These are phyloP conservation scores for Acholoe squamosa DNA, from an alignment of 2,888 invertebrate species.

Conservation along the genomic window DNA sequence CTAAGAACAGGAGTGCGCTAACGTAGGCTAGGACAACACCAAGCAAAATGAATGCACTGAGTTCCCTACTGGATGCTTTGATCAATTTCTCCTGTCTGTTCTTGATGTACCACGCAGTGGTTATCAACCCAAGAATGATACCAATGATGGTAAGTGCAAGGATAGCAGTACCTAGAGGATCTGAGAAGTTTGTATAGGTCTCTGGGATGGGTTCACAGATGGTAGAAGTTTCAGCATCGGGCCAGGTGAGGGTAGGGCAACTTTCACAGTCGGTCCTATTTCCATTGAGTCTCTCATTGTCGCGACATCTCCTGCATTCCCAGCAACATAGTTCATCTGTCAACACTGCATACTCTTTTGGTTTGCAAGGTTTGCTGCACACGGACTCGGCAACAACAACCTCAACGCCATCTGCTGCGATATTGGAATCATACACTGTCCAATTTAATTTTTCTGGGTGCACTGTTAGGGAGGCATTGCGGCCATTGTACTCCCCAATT, in stretches of 20 bases:
- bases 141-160: slow-evolving; percentile 62
- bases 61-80: slow-evolving; percentile 67
- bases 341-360: slow-evolving; percentile 62
- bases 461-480: neutral
- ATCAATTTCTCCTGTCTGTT: slow-evolving; percentile 64
- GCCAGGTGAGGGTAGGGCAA: slow-evolving; percentile 67
- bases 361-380: slow-evolving; percentile 68
- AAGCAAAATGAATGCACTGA: slow-evolving; percentile 65
- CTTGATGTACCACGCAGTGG: slow-evolving; percentile 42
- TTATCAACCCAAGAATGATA: slow-evolving; percentile 4
- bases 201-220: slow-evolving; percentile 63
- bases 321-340: slow-evolving; percentile 66
- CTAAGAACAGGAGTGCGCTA: slow-evolving; percentile 45
- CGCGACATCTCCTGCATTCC: slow-evolving; percentile 68
- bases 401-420: neutral
- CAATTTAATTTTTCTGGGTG: neutral
- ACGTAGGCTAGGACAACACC: slow-evolving; percentile 65
- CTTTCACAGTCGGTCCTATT: slow-evolving; percentile 67
- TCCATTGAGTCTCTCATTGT: slow-evolving; percentile 65
- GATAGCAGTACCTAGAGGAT: slow-evolving; percentile 51
- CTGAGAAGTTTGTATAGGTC: slow-evolving; percentile 53
- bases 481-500: slow-evolving; percentile 32
- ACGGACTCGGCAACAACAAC: slow-evolving; percentile 66
- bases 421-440: neutral
- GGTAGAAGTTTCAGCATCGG: slow-evolving; percentile 59